phyloP scores from a whole-genome alignment of 2,797 vertebrate genomes.

The Gambusia yucatana region DNA sequence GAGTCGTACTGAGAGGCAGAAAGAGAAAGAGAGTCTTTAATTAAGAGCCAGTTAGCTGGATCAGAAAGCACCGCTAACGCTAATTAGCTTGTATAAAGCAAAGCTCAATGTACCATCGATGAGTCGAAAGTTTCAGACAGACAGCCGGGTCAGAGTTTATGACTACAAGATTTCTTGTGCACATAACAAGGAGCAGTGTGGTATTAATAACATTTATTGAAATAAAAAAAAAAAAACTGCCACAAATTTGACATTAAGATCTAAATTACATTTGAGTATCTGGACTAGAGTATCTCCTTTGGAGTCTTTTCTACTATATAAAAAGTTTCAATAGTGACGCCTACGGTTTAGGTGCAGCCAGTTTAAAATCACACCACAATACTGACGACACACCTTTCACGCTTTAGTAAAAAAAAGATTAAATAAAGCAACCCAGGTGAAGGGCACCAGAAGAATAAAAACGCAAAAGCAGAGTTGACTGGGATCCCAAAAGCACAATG shows the following conservation, averaged over 20 bases:
- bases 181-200: not conserved
- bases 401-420: not conserved
- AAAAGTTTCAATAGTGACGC: not conserved
- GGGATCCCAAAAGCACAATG: not conserved
- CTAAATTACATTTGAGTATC: not conserved
- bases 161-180: not conserved
- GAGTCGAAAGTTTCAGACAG: not conserved
- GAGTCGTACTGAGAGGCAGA: constrained; percentile 87
- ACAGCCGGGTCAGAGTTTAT: not conserved
- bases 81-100: not conserved
- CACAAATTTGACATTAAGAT: not conserved
- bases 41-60: constrained; percentile 7
- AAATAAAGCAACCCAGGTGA: not conserved
- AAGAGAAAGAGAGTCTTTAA: constrained; percentile 5
- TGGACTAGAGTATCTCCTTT: not conserved
- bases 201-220: not conserved
- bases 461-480: not conserved
- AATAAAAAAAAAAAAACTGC: not conserved
- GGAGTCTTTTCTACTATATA: not conserved
- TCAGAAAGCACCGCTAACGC: not conserved
- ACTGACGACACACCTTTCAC: not conserved
- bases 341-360: not conserved
- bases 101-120: not conserved
- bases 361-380: not conserved
- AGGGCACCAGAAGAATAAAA: not conserved